Base-by-base conservation (phyloP, 1,140 invertebrate species). In the Philopotamus ludificatus region DNA sequence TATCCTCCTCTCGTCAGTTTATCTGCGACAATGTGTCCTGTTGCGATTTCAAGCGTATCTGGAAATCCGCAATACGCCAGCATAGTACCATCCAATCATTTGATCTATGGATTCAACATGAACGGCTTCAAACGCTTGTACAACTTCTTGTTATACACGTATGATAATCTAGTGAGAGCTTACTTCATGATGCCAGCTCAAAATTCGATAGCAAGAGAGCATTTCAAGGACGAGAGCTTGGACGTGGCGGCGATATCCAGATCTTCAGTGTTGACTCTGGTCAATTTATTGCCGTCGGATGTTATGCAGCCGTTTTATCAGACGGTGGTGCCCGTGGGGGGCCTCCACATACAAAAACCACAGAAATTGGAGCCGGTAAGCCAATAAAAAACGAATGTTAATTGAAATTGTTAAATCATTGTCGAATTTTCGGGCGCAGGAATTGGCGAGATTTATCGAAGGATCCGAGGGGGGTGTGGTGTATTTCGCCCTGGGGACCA, bases 311-410 rank as follows among this genome's bases (percentile, higher is more conserved):
- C 68, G 9, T 61, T 70, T 16, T 70, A 63, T 44, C 68, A 82
- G n/a, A 80, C 81, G 68, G 73, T 84, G 0, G 76, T 85, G 16
- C 77, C 82, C 70, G 77, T 85, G 3, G 83, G 81, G 20, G 83
- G 83, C 0, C 66, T 85, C 4, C 83, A 85, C 66, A 76, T 79
- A 28, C 73, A 76, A 65, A 68, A 57, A 9, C 63, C 71, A 18
- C 72, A 73, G 41, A 39, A 67, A 54, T 4, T 75, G 66, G 60
- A 68, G 51, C 28, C 58, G n/a, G 68, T 70, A 45, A 66, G 68
- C 44, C 8, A 47, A 9, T 47, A 4, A 15, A 47, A 8, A 9
- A 20, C 44, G 7, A 9, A 47, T 47, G 44, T 47, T 12, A 47
- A 47, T 9, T 12, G 7, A 3, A 47, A 9, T 47, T 47, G 10